Evolutionary conservation across 1,140 invertebrate species (phyloP).

Genomic region (silkworm (Bombyx mori)): ASM3026992v2 NC_085128.1:17697001-17697500

Average conservation of each 20-base stretch:
- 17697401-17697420: neutral
- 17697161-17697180: neutral
- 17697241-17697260: conserved; percentile 58
- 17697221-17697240: conserved; percentile 63
- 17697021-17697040: too few species aligned
- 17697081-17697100: neutral
- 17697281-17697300: conserved; percentile 44
- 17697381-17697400: too few species aligned
- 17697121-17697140: neutral
- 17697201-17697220: conserved; percentile 51
- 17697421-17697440: conserved; percentile 64
- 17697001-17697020: too few species aligned
- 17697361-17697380: too few species aligned
- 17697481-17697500: conserved; percentile 63
- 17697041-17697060: neutral
- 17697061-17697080: neutral
- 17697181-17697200: conserved; percentile 21
- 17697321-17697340: too few species aligned
- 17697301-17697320: too few species aligned
- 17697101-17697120: neutral
- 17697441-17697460: conserved; percentile 62
- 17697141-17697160: neutral
- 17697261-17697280: conserved; percentile 60
- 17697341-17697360: too few species aligned
- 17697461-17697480: conserved; percentile 65